Evolutionary conservation across 2,888 invertebrate species (phyloP).

Genomic region (Ligdia adustata): DNA sequence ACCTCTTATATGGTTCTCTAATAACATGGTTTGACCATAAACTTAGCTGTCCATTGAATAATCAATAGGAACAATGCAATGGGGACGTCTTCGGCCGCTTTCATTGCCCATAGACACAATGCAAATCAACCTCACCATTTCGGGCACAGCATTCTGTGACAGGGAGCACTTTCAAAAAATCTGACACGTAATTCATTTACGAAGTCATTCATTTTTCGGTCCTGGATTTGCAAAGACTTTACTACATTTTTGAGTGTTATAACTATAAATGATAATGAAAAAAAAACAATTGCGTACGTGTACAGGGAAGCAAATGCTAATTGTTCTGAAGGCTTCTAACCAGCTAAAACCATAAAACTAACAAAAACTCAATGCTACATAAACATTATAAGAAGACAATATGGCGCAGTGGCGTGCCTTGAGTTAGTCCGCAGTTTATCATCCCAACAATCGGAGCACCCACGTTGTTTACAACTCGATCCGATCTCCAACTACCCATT

Average conservation of each 20-base stretch:
- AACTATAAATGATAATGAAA: too few species aligned
- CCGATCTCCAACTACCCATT: conserved; percentile 8
- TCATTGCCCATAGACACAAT: conserved; percentile 46
- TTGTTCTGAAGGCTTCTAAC: neutral
- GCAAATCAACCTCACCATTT: conserved; percentile 46
- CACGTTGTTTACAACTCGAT: neutral
- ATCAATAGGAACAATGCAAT: conserved; percentile 50
- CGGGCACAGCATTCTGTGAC: conserved; percentile 43
- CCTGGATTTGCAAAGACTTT: too few species aligned
- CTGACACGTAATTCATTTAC: too few species aligned
- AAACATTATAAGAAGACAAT: conserved; percentile 8
- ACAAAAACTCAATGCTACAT: neutral
- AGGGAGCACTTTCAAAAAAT: conserved; percentile 36
- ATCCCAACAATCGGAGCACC: conserved; percentile 1
- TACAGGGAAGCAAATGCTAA: neutral
- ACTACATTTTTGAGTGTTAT: too few species aligned
- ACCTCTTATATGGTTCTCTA: conserved; percentile 45
- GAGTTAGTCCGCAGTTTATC: conserved; percentile 13
- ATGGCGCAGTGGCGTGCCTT: conserved; percentile 9
- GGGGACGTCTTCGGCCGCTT: conserved; percentile 53
- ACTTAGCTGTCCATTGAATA: conserved; percentile 43
- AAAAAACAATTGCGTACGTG: too few species aligned
- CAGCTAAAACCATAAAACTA: too few species aligned
- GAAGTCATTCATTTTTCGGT: too few species aligned
- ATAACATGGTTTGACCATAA: conserved; percentile 49